Evolutionary conservation across 53 echinoderm and acorn worm species (phyloP), one percentile per base, ranked within the genome.

Genomic region (Arbacia lixula): DNA sequence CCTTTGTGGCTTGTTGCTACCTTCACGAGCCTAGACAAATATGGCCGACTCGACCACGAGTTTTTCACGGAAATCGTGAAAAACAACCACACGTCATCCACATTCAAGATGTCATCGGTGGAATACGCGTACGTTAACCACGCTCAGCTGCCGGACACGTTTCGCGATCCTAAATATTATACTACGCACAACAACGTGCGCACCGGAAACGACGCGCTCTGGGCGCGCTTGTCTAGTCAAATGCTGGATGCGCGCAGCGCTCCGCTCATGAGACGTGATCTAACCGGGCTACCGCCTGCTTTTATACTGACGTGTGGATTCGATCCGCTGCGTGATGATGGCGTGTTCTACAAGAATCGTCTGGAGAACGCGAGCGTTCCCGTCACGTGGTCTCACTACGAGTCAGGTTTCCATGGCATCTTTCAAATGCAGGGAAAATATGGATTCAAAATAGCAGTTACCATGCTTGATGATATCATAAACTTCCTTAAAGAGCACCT

Each of bases 271-370:
- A 64, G 91, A 17, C 54, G 17, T 12, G 78, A 94, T 39, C 84
- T 94, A 55, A 35, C 36, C 11, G 91, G 89, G 37, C 75, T 93
- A 17, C 93, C 93, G n/a, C 93, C 90, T 1, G 90, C 93, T 3
- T 93, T 71, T 36, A 27, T 93, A 20, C 60, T 81, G 22, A 93
- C 93, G 5, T 85, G 85, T 79, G 90, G 88, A 20, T 93, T 85
- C 33, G 93, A 93, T 49, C 54, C 83, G 0, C 49, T 90, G 27
- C 29, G 90, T 2, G 93, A 93, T 73, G 87, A 93, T 22, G 93
- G 93, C 2, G 81, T 83, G 20, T 87, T 91, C 71, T 85, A 85
- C 42, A 57, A 63, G 56, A 55, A 60, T 46, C 82, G 82, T 41
- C 51, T 81, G 32, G 46, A 63, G 6, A 49, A 81, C 41, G 82